phyloP scores from a whole-genome alignment of 1,140 invertebrate genomes.

The Carcinoscorpius rotundicauda region DNA sequence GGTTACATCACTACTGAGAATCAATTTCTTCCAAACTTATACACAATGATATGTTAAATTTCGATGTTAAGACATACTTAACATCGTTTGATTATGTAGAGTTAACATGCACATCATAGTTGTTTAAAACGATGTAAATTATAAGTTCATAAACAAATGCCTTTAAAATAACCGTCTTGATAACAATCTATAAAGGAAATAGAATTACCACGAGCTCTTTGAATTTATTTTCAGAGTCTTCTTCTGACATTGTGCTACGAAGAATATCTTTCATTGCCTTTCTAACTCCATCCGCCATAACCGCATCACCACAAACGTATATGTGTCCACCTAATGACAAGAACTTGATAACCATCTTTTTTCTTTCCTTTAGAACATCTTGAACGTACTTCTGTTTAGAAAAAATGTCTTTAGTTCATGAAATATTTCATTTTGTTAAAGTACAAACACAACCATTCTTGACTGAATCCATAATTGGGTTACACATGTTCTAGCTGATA shows the following conservation, averaged over 20 bases:
- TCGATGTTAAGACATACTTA: too few species aligned
- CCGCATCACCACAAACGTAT: constrained; percentile 32
- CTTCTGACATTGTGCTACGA: neutral
- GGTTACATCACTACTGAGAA: too few species aligned
- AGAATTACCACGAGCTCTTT: neutral
- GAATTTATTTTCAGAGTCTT: neutral
- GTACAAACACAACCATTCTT: neutral
- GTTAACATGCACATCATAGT: too few species aligned
- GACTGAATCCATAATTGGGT: too few species aligned
- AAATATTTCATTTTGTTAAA: neutral
- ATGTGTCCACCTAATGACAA: constrained; percentile 32
- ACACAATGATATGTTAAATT: too few species aligned
- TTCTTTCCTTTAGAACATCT: constrained; percentile 28
- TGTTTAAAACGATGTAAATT: too few species aligned
- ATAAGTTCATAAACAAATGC: too few species aligned
- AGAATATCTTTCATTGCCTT: constrained; percentile 22
- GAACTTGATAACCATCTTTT: constrained; percentile 23
- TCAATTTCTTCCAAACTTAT: too few species aligned
- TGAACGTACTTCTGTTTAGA: constrained; percentile 33
- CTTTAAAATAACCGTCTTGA: too few species aligned
- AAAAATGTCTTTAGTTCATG: neutral
- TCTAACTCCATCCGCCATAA: constrained; percentile 21
- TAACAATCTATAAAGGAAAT: neutral
- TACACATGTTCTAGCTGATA: too few species aligned
- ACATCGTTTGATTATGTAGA: too few species aligned